Evolutionary conservation across 2,113 vertebrate species (phyloP).

Genomic region (Puffinus mauretanicus): DNA sequence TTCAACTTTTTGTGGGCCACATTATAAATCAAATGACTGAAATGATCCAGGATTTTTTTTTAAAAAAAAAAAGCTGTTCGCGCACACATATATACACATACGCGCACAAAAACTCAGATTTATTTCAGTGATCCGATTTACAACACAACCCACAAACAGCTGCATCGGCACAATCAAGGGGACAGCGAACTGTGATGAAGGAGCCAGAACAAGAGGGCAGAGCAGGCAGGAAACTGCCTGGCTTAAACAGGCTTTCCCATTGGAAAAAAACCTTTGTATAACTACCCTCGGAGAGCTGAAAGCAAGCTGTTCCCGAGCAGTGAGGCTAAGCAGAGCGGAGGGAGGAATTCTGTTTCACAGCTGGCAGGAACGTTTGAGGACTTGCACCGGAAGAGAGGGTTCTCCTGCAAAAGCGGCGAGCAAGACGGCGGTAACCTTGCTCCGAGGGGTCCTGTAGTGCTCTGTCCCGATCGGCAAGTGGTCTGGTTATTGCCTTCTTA

Average conservation of each 20-base stretch:
- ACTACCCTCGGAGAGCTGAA: not conserved
- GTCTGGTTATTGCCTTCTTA: not conserved
- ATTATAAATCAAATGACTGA: not conserved
- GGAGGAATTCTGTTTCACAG: not conserved
- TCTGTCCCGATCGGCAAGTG: rapidly evolving
- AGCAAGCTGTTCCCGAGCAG: not conserved
- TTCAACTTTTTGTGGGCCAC: not conserved
- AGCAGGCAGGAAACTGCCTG: constrained; percentile 6
- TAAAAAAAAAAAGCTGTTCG: not conserved
- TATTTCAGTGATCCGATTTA: not conserved
- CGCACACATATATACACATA: too few species aligned
- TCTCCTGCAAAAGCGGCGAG: not conserved
- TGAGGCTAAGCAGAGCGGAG: not conserved
- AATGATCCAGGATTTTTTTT: not conserved
- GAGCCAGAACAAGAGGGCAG: not conserved
- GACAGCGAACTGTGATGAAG: not conserved
- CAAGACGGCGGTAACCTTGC: not conserved
- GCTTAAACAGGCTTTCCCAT: not conserved
- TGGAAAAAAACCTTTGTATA: not conserved
- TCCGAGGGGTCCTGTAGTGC: not conserved
- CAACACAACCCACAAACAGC: not conserved
- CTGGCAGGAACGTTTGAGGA: not conserved
- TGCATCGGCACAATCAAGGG: not conserved
- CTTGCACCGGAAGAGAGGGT: not conserved
- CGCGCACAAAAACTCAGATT: not conserved